Evolutionary conservation across 2,797 vertebrate genomes (phyloP).

Genomic region (Sardinella longiceps): DNA sequence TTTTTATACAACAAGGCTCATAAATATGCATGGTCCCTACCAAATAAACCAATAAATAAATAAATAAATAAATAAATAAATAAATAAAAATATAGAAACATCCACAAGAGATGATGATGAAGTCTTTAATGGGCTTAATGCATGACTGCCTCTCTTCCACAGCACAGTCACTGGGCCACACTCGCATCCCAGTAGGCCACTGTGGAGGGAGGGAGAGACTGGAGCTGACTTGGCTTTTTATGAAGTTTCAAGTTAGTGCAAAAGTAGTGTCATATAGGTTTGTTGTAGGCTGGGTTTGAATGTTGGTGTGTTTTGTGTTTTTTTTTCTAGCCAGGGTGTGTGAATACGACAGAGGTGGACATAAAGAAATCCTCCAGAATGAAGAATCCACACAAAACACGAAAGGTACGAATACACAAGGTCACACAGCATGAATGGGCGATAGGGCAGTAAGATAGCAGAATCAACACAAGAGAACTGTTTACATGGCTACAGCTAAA

Average conservation of each 20-base stretch:
- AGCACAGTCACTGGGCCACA: background rate
- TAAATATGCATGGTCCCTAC: too few relatives aligned
- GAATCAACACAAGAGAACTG: background rate
- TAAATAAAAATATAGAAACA: background rate
- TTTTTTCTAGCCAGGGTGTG: slow-evolving; percentile 88
- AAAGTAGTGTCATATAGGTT: background rate
- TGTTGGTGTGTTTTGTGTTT: background rate
- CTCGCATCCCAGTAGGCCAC: background rate
- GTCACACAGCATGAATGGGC: background rate
- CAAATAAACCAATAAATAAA: too few relatives aligned
- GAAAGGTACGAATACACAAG: slow-evolving; percentile 79
- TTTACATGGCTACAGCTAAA: background rate
- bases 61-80: too few relatives aligned
- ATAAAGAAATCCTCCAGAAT: slow-evolving; percentile 98
- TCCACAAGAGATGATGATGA: background rate
- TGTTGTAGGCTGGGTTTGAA: slow-evolving; percentile 12
- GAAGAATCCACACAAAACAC: slow-evolving; percentile 98
- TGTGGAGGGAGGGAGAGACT: too few relatives aligned
- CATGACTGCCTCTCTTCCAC: background rate
- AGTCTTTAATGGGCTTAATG: background rate
- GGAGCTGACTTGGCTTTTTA: background rate
- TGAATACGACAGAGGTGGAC: slow-evolving; percentile 97
- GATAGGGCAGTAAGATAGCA: background rate
- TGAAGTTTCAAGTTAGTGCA: background rate
- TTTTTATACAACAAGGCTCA: too few relatives aligned